These are phyloP conservation scores for Scaptodrosophila latifasciaeformis DNA, from an alignment of 2,888 invertebrate genomes.

Conservation along the genomic window DNA sequence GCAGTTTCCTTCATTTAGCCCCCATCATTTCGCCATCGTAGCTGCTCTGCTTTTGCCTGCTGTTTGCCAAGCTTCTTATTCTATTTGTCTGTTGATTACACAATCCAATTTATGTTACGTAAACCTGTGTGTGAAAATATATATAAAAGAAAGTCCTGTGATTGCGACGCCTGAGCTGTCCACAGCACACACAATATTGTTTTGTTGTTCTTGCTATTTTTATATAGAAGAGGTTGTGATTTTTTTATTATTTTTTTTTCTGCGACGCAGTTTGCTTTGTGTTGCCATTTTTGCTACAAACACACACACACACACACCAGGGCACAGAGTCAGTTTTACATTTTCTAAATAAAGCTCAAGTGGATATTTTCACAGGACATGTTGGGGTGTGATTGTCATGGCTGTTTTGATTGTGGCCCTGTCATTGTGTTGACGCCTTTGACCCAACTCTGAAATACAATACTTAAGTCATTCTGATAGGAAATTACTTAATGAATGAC, in stretches of 20 bases:
- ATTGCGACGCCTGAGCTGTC: constrained; percentile 4
- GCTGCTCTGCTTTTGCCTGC: constrained; percentile 4
- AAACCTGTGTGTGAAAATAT: constrained; percentile 47
- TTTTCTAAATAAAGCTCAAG: constrained; percentile 43
- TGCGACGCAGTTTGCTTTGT: constrained; percentile 40
- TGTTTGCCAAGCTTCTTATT: constrained; percentile 10
- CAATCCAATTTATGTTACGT: constrained; percentile 58
- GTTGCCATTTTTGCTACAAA: neutral
- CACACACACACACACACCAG: constrained; percentile 18
- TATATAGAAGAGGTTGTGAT: constrained; percentile 1
- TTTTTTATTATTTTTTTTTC: constrained; percentile 43
- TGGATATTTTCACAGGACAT: constrained; percentile 20
- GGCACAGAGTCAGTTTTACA: too few species aligned
- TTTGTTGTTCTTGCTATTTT: constrained; percentile 24
- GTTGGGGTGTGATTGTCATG: too few species aligned
- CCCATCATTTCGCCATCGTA: constrained; percentile 3
- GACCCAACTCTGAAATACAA: neutral
- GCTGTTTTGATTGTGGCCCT: constrained; percentile 57
- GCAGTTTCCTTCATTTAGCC: constrained; percentile 16
- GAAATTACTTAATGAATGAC: neutral
- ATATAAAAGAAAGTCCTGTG: constrained; percentile 40
- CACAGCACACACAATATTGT: neutral
- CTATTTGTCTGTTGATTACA: constrained; percentile 45
- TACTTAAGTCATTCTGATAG: neutral
- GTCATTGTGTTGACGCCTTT: too few species aligned